Base-by-base conservation (phyloP, 2,113 vertebrate species). In the Cyanoderma ruficeps region DNA sequence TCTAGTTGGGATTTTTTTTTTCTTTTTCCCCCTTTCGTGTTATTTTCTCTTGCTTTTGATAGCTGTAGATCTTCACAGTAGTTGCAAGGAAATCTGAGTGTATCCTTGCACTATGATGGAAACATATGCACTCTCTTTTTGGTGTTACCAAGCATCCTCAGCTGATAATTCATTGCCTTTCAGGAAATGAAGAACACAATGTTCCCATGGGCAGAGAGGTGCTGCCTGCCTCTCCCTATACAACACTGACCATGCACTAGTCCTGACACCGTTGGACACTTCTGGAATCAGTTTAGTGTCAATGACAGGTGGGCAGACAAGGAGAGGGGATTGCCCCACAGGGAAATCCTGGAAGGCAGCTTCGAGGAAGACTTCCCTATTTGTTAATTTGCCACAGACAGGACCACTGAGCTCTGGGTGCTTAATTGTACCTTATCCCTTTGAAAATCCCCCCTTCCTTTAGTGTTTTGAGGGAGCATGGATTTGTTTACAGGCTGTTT, bases 41-140 rank as follows among this genome's bases (percentile, higher is more conserved):
- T 88, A 7, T 57, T 79, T 89, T 74, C 23, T 94, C 22, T 52
- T 47, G 19, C 0, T 69, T 90, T 83, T 72, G 4, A 33, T 37
- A 63, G 25, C 3, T 93, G 28, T 31, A 80, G 55, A 53, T 23
- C 41, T 75, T 83, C 55, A 23, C 11, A 27, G 42, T 25, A 57
- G 35, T 14, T 89, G 60, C 39, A 78, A 52, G 60, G 59, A 35
- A 35, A 71, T 24, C n/a, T 53, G 44, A 64, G 15, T 20, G 0
- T 21, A 22, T 42, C 27, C 28, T 81, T 64, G 35, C 33, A n/a
- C 57, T 0, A 0, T 53, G n/a, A 35, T 2, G 55, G 16, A 47
- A 14, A 24, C 0, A 27, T 1, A 0, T 3, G 8, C 14, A 18
- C 27, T 41, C 30, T 53, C 15, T 8, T 65, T 60, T 41, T 85